Conservation (phyloP, 1,140 invertebrate species). For the Drosophila sulfurigaster region DNA sequence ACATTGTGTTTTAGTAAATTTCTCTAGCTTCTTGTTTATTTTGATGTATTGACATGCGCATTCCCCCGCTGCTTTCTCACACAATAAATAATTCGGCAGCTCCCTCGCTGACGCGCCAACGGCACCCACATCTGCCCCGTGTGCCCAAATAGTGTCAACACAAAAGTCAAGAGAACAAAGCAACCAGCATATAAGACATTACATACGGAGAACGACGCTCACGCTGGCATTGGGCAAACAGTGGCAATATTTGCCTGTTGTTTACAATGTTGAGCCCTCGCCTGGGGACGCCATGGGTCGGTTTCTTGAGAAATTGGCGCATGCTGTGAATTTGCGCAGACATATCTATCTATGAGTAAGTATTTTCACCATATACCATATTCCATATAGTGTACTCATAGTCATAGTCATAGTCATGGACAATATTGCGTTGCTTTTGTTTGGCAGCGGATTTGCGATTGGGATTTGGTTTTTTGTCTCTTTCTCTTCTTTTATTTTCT, state of each 20-base stretch:
- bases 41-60: slow-evolving; percentile 2
- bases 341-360: slow-evolving; percentile 60
- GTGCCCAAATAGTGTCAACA: slow-evolving; percentile 51
- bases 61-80: slow-evolving; percentile 37
- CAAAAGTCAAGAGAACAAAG: slow-evolving; percentile 58
- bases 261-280: slow-evolving; percentile 59
- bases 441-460: slow-evolving; percentile 44
- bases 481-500: neutral
- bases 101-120: slow-evolving; percentile 25
- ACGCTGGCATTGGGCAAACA: slow-evolving; percentile 53
- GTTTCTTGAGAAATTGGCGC: slow-evolving; percentile 80
- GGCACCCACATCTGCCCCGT: slow-evolving; percentile 51
- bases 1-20: no score
- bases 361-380: slow-evolving; percentile 53
- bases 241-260: slow-evolving; percentile 75
- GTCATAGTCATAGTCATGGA: slow-evolving; percentile 57
- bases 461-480: slow-evolving; percentile 42
- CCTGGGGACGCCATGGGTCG: slow-evolving; percentile 58
- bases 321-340: slow-evolving; percentile 71
- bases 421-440: slow-evolving; percentile 77
- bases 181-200: slow-evolving; percentile 50
- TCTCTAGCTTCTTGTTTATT: slow-evolving; percentile 1
- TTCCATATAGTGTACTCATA: slow-evolving; percentile 39
- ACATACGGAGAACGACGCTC: slow-evolving; percentile 39
- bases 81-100: slow-evolving; percentile 46